phyloP scores from a whole-genome alignment of 2,113 vertebrate species.

The Myrmophylax atrothorax region DNA sequence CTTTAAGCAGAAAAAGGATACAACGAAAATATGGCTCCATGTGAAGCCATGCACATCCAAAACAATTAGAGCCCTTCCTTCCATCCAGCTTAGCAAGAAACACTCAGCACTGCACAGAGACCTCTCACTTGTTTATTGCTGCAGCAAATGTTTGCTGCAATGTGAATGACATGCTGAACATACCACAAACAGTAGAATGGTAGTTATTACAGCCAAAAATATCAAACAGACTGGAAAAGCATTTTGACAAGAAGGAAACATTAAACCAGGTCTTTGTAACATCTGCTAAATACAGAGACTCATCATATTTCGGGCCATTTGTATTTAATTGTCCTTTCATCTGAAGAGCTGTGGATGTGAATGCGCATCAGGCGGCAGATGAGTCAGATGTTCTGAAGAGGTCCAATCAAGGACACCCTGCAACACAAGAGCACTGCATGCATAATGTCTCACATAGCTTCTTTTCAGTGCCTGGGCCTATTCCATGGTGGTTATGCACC shows the following conservation, averaged over 20 bases:
- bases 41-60: not conserved
- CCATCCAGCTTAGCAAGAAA: not conserved
- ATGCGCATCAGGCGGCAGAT: conserved; percentile 43
- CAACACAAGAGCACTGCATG: not conserved
- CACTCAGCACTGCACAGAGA: not conserved
- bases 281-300: conserved; percentile 53
- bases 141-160: conserved; percentile 21
- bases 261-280: conserved; percentile 42
- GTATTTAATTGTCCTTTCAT: conserved; percentile 62
- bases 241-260: conserved; percentile 46
- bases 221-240: conserved; percentile 19
- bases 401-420: conserved; percentile 36
- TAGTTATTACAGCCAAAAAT: conserved; percentile 47
- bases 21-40: not conserved
- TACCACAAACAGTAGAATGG: not conserved
- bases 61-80: not conserved
- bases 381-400: conserved; percentile 60
- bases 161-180: conserved; percentile 22
- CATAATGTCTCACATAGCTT: not conserved
- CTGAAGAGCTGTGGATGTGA: conserved; percentile 36
- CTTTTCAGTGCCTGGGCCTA: not conserved
- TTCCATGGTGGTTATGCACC: not conserved
- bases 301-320: conserved; percentile 36
- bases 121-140: not conserved
- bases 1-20: not conserved